These are phyloP conservation scores for Zaprionus inermis DNA, from an alignment of 1,140 invertebrate species.

Conservation along the genomic window DNA sequence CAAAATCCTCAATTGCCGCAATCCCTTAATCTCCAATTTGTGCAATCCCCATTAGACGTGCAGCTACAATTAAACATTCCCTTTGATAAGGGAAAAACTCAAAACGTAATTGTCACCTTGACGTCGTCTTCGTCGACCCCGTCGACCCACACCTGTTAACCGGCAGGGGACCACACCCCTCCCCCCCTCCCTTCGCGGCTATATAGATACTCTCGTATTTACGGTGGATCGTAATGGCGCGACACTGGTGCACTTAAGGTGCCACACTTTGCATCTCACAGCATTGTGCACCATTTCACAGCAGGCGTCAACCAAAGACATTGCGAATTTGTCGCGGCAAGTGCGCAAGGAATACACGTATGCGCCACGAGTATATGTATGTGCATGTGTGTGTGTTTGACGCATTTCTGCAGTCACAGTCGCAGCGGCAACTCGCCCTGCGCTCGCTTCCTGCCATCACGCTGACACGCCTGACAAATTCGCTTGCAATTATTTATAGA, in stretches of 20 bases:
- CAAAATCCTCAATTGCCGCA: too few relatives aligned
- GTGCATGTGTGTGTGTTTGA: not conserved
- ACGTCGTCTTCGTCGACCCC: too few relatives aligned
- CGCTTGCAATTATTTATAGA: conserved; percentile 81
- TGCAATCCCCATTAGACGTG: too few relatives aligned
- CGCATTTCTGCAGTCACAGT: conserved; percentile 26
- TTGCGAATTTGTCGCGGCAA: conserved; percentile 74
- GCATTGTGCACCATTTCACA: conserved; percentile 15
- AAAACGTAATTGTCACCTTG: too few relatives aligned
- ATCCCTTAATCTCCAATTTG: too few relatives aligned
- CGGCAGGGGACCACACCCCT: too few relatives aligned
- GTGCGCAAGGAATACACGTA: conserved; percentile 39
- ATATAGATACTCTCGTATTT: conserved; percentile 5
- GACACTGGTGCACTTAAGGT: conserved; percentile 79
- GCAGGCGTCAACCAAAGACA: conserved; percentile 57
- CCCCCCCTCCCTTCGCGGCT: not conserved
- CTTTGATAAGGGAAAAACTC: too few relatives aligned
- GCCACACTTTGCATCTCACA: conserved; percentile 67
- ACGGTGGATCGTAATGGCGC: conserved; percentile 56
- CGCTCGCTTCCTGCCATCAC: not conserved
- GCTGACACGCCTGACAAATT: conserved; percentile 79
- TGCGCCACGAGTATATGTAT: not conserved
- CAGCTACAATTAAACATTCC: too few relatives aligned
- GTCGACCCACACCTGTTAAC: too few relatives aligned
- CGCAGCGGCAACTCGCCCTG: conserved; percentile 15